Conservation (phyloP, 1,140 invertebrate species). For the Trachymyrmex cornetzi region DNA sequence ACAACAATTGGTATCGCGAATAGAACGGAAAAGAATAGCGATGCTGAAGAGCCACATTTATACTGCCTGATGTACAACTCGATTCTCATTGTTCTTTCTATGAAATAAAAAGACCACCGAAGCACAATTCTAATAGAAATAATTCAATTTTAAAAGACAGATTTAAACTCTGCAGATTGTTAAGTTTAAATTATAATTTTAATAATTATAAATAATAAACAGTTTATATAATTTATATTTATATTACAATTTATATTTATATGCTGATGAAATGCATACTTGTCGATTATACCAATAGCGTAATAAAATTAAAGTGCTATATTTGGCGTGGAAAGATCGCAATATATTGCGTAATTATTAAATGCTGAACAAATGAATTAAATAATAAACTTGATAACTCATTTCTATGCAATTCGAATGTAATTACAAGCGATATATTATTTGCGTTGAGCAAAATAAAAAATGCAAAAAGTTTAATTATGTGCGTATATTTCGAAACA, state of each 20-base stretch:
- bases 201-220: not conserved
- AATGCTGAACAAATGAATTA: not conserved
- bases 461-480: not conserved
- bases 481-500: not conserved
- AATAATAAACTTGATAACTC: constrained; percentile 5
- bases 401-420: constrained; percentile 3
- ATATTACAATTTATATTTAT: no score
- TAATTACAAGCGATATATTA: constrained; percentile 14
- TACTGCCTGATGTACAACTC: not conserved
- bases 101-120: not conserved
- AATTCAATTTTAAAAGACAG: not conserved
- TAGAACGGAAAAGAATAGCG: constrained; percentile 4
- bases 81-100: not conserved
- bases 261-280: not conserved
- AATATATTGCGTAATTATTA: constrained; percentile 4
- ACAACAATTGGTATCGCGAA: constrained; percentile 12
- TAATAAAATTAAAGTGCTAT: constrained; percentile 8
- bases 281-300: not conserved
- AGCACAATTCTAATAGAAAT: not conserved
- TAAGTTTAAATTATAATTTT: constrained; percentile 12
- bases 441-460: not conserved
- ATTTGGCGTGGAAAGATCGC: not conserved
- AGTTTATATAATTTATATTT: not conserved
- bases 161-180: not conserved
- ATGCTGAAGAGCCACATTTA: constrained; percentile 1